Percentiles rank a stretch among this genome's conserved stretches.
Conservation (phyloP, 2,113 vertebrate species). For the Zootoca vivipara region DNA sequence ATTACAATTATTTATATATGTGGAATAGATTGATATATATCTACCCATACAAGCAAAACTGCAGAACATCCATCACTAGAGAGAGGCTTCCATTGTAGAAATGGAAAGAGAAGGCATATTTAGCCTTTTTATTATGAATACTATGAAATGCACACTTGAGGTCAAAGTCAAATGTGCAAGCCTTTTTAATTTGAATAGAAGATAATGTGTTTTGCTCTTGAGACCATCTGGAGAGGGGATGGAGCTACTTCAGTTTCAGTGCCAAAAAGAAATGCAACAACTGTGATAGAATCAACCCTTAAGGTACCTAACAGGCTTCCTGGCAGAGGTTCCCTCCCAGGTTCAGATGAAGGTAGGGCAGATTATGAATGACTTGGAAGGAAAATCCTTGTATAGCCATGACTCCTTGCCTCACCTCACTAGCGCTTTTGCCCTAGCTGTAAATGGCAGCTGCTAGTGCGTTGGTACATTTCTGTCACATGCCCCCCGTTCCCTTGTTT, state of each 20-base stretch:
- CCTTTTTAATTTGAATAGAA: not conserved
- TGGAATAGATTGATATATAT: not conserved
- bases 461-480: not conserved
- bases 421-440: not conserved
- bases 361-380: not conserved
- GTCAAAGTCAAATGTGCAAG: not conserved
- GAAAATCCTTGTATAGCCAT: not conserved
- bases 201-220: not conserved
- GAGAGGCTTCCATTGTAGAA: not conserved
- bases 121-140: not conserved
- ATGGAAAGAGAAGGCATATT: not conserved
- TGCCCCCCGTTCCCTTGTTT: not conserved
- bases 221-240: not conserved
- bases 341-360: not conserved
- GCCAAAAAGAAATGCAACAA: not conserved
- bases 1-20: not conserved
- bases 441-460: not conserved
- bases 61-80: not conserved
- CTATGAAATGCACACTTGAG: not conserved
- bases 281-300: not conserved
- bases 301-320: not conserved
- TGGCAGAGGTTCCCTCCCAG: not conserved
- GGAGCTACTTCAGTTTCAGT: not conserved
- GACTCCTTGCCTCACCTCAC: not conserved
- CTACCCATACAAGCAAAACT: not conserved